Conservation (phyloP, 1,140 invertebrate species). For the Megalopta genalis region DNA sequence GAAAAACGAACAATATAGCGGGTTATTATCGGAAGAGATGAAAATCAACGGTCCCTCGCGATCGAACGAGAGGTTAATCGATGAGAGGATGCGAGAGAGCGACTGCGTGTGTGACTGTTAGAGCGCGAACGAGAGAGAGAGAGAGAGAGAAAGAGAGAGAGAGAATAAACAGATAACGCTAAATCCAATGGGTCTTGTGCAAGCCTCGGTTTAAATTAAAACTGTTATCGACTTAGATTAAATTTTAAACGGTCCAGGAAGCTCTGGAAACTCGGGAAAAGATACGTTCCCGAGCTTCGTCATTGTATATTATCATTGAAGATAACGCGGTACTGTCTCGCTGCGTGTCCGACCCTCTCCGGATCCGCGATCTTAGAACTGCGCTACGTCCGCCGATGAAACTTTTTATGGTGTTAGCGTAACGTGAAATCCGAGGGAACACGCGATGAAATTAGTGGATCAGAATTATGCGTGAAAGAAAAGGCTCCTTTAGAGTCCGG, state of each 20-base stretch:
- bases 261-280: not conserved
- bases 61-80: constrained; percentile 37
- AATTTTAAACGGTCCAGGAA: constrained; percentile 53
- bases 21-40: constrained; percentile 20
- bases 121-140: constrained; percentile 1
- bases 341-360: not conserved
- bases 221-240: constrained; percentile 72
- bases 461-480: not conserved
- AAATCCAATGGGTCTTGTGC: constrained; percentile 74
- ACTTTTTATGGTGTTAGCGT: no score
- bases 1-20: constrained; percentile 44
- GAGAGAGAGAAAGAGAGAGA: constrained; percentile 18
- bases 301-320: constrained; percentile 51
- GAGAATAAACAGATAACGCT: constrained; percentile 47
- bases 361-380: not conserved
- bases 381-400: not conserved
- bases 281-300: not conserved
- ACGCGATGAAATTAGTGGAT: not conserved
- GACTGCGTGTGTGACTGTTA: constrained; percentile 11
- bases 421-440: not conserved
- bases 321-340: not conserved
- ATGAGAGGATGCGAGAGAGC: constrained; percentile 28
- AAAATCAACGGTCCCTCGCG: constrained; percentile 17
- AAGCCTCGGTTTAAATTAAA: constrained; percentile 73
- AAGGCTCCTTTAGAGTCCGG: not conserved